phyloP scores from a whole-genome alignment of 2,888 invertebrate genomes.

The Pterobdella sp. region DNA sequence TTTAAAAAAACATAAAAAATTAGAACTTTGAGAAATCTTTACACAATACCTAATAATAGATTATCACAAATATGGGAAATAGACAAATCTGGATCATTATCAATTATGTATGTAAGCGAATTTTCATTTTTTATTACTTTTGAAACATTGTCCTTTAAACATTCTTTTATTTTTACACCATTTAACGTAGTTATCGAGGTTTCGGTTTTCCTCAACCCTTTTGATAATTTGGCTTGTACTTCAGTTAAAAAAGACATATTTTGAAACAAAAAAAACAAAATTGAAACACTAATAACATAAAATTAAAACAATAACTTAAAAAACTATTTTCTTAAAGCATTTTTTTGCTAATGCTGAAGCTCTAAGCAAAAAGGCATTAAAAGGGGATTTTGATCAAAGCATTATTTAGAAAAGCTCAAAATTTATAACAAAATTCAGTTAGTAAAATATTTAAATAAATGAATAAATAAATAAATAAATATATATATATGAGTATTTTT shows the following conservation, averaged over 20 bases:
- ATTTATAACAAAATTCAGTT: no score
- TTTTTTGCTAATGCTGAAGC: no score
- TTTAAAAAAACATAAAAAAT: background rate
- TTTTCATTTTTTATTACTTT: background rate
- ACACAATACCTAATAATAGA: slow-evolving; percentile 21
- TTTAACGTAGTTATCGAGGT: slow-evolving; percentile 13
- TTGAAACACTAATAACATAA: no score
- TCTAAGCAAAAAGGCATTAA: no score
- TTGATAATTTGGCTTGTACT: background rate
- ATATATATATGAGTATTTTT: no score
- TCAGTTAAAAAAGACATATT: slow-evolving; percentile 13
- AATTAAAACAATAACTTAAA: no score
- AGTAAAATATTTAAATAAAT: no score
- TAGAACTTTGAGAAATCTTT: background rate
- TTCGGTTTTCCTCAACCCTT: slow-evolving; percentile 2
- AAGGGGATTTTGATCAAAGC: no score
- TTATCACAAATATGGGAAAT: slow-evolving; percentile 6
- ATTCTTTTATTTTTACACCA: slow-evolving; percentile 10
- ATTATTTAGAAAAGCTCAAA: no score
- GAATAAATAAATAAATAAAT: no score
- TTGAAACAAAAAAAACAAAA: no score
- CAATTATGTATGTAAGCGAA: slow-evolving; percentile 7
- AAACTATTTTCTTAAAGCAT: no score
- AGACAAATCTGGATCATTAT: slow-evolving; percentile 17
- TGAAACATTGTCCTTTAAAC: background rate